phyloP scores from a whole-genome alignment of 1,140 invertebrate genomes.

The Oreohelix idahoensis region DNA sequence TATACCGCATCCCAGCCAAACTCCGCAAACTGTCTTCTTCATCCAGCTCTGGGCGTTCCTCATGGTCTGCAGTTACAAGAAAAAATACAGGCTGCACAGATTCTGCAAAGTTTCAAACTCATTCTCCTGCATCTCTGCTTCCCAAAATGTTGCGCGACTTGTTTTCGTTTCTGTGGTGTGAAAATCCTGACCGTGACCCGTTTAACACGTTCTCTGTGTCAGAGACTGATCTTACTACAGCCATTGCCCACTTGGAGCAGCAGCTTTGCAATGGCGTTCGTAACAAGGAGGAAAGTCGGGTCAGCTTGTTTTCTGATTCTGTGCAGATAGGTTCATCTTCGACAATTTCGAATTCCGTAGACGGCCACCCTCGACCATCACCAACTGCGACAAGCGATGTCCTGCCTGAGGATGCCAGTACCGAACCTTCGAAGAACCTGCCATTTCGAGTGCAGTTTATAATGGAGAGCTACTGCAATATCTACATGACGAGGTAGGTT shows the following conservation, averaged over 20 bases:
- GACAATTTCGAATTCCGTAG: neutral
- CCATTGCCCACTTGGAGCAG: conserved; percentile 65
- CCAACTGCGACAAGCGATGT: conserved; percentile 5
- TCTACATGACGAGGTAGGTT: conserved; percentile 66
- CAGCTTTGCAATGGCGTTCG: conserved; percentile 50
- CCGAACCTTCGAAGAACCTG: conserved; percentile 42
- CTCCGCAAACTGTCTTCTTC: conserved; percentile 43
- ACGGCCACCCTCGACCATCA: neutral
- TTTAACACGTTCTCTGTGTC: conserved; percentile 69
- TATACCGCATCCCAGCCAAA: conserved; percentile 42
- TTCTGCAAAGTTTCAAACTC: neutral
- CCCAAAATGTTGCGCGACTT: conserved; percentile 37
- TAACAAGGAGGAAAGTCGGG: neutral
- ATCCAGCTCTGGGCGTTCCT: conserved; percentile 8
- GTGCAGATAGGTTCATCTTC: neutral
- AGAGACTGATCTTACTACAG: conserved; percentile 64
- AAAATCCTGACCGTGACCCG: conserved; percentile 66
- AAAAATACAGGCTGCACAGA: neutral
- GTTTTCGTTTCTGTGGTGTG: conserved; percentile 63
- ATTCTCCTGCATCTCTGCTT: neutral
- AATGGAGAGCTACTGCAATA: conserved; percentile 68
- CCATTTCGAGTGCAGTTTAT: conserved; percentile 66
- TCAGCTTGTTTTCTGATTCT: conserved; percentile 2
- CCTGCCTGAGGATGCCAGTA: conserved; percentile 42
- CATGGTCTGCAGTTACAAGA: neutral